phyloP scores from a whole-genome alignment of 2,888 invertebrate species.

The Lymantria dispar region DNA sequence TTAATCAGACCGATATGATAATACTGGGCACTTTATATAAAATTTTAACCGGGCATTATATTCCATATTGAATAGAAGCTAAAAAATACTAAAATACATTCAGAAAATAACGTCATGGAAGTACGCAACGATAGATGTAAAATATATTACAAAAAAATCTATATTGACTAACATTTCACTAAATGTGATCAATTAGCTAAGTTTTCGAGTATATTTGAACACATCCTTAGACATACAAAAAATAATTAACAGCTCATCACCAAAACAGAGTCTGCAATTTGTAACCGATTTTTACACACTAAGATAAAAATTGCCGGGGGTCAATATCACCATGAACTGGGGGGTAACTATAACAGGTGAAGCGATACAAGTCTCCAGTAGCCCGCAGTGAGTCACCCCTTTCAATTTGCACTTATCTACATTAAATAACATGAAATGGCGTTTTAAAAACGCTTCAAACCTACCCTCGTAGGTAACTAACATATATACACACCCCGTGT shows the following conservation, averaged over 20 bases:
- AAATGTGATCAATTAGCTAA: neutral
- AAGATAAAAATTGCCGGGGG: neutral
- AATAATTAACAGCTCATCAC: neutral
- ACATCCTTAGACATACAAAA: neutral
- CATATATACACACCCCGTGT: conserved; percentile 37
- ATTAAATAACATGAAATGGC: conserved; percentile 26
- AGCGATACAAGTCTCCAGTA: neutral
- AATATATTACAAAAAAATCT: conserved; percentile 3
- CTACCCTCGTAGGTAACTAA: conserved; percentile 58
- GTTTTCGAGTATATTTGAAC: conserved; percentile 4
- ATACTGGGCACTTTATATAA: neutral
- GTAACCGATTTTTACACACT: neutral
- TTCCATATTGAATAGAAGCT: neutral
- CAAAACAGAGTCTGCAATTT: neutral
- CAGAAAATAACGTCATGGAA: conserved; percentile 33
- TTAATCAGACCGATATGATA: neutral
- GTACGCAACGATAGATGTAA: conserved; percentile 14
- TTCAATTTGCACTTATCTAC: conserved; percentile 30
- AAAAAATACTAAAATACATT: conserved; percentile 9
- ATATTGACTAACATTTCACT: conserved; percentile 4
- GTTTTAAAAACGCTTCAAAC: conserved; percentile 41
- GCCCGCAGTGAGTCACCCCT: conserved; percentile 30
- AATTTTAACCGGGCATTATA: neutral
- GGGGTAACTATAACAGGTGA: neutral
- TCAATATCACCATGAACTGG: neutral